These are phyloP conservation scores for Aplysia californica DNA, from an alignment of 1,140 invertebrate genomes.

Conservation along the genomic window DNA sequence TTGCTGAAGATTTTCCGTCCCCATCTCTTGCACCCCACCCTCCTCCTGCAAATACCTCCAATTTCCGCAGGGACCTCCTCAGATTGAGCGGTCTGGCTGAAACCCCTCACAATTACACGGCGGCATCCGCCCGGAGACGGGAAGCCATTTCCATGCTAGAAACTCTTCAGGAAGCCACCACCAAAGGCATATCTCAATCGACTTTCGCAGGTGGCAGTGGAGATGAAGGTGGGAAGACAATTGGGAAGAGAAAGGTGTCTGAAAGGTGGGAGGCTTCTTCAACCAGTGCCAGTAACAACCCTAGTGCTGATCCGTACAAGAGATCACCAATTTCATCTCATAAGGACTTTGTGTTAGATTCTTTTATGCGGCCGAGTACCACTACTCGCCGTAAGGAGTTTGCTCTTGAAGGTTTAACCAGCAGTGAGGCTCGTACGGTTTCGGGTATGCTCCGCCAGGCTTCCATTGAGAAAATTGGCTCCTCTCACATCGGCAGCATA, in stretches of 20 bases:
- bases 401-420: slow-evolving; percentile 62
- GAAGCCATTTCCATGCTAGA: slow-evolving; percentile 32
- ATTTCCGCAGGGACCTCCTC: neutral
- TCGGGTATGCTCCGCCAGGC: slow-evolving; percentile 64
- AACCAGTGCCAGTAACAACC: neutral
- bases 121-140: slow-evolving; percentile 11
- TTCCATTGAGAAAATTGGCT: slow-evolving; percentile 63
- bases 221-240: slow-evolving; percentile 5
- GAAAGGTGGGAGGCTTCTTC: neutral
- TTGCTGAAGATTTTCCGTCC: neutral
- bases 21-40: neutral
- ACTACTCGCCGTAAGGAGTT: slow-evolving; percentile 59
- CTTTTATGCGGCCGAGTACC: slow-evolving; percentile 49
- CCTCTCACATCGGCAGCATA: slow-evolving; percentile 60
- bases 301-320: slow-evolving; percentile 30
- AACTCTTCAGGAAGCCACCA: slow-evolving; percentile 38
- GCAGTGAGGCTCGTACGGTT: slow-evolving; percentile 62
- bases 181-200: neutral
- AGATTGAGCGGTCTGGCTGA: slow-evolving; percentile 3
- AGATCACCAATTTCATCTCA: slow-evolving; percentile 45
- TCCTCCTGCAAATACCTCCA: neutral
- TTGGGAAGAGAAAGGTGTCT: slow-evolving; percentile 20
- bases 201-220: neutral
- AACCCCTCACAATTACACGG: slow-evolving; percentile 13
- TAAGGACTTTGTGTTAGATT: slow-evolving; percentile 57